Percentiles rank a stretch among this genome's conserved stretches.
phyloP scores from a whole-genome alignment of 2,888 invertebrate species.

The Meta bourneti region DNA sequence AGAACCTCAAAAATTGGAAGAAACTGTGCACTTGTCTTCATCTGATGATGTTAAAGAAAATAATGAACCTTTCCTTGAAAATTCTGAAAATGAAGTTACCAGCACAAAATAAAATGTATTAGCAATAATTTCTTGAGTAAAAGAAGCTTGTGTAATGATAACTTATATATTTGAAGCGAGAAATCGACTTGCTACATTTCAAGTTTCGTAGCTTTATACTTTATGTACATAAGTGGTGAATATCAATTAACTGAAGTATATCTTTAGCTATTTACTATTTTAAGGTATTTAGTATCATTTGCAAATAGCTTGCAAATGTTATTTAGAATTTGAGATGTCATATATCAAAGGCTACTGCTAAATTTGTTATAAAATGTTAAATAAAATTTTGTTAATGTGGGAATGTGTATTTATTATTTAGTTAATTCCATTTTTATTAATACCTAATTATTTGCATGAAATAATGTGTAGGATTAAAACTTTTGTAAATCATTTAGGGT shows the following conservation, averaged over 20 bases:
- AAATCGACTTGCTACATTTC: not conserved
- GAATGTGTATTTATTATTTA: not conserved
- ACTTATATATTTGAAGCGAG: not conserved
- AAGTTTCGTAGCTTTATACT: not conserved
- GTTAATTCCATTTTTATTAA: not conserved
- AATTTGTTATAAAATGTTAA: not conserved
- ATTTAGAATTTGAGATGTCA: not conserved
- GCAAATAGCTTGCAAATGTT: not conserved
- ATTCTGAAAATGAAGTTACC: conserved; percentile 23
- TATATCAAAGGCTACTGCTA: not conserved
- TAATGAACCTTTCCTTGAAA: conserved; percentile 24
- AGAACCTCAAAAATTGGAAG: conserved; percentile 32
- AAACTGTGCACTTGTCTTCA: not conserved
- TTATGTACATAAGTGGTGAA: not conserved
- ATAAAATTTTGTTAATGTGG: not conserved
- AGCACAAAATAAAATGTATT: conserved; percentile 23
- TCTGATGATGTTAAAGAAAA: conserved; percentile 3
- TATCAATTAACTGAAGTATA: not conserved
- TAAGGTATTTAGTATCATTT: not conserved
- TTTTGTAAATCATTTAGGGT: too few species aligned
- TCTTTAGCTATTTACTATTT: not conserved
- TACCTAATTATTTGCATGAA: too few species aligned
- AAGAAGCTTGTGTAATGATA: not conserved
- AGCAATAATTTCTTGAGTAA: not conserved
- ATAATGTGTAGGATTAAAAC: too few species aligned